Evolutionary conservation across 2,797 vertebrate species (phyloP).

Genomic region (Novumbra hubbsi): DNA sequence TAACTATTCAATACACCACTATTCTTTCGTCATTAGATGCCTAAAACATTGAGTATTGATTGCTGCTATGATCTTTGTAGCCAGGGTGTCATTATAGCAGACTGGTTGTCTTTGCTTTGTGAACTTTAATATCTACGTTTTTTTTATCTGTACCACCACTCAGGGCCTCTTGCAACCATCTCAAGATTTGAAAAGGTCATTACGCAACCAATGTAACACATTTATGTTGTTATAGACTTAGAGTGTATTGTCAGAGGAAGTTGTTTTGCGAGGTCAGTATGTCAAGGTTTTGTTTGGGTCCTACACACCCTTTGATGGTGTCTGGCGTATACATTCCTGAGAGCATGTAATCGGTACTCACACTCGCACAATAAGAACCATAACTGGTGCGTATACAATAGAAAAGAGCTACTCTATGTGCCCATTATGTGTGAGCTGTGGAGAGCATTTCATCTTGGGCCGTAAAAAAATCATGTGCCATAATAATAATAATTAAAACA

Average conservation of each 20-base stretch:
- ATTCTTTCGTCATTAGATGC: background rate
- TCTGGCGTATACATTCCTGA: background rate
- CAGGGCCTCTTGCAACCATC: background rate
- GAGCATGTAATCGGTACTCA: too few relatives aligned
- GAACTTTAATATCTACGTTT: background rate
- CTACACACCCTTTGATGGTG: background rate
- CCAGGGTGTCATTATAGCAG: background rate
- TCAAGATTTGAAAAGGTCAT: conserved; percentile 1
- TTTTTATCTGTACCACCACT: background rate
- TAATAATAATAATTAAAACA: too few relatives aligned
- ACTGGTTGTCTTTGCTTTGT: background rate
- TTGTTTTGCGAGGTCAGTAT: background rate
- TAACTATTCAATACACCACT: conserved; percentile 1
- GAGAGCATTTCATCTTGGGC: background rate
- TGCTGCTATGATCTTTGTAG: background rate
- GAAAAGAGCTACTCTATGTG: background rate
- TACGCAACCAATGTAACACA: background rate
- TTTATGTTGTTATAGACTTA: background rate
- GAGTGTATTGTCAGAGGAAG: background rate
- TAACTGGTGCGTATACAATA: too few relatives aligned
- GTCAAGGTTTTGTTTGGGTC: background rate
- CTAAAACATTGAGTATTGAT: conserved; percentile 4
- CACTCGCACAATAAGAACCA: too few relatives aligned
- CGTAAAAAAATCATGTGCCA: too few relatives aligned
- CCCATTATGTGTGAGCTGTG: background rate